Base-by-base conservation (phyloP, 30 jellyfish, hydroid and myxozoan genomes). In the Aurelia aurita region DNA sequence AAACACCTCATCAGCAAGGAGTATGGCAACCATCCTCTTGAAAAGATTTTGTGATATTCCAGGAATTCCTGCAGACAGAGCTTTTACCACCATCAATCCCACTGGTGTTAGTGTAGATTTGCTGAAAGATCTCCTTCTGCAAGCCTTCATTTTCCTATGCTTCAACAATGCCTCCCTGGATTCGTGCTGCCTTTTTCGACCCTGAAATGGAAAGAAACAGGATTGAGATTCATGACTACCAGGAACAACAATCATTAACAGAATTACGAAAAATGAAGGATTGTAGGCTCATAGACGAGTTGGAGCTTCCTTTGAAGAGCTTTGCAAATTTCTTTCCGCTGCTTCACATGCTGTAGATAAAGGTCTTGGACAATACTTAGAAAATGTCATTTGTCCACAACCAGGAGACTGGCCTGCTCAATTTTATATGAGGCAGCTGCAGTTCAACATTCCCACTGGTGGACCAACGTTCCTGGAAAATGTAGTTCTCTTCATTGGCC, bases 391-490 rank as follows among this genome's bases (percentile, higher is more conserved):
- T 31, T 73, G 4, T 60, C 86, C 75, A 4, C 45, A 45, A 51
- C 86, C 71, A 15, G 86, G 72, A 14, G 86, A 73, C 64, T 73
- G 86, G 88, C 88, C 88, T n/a, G 76, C 88, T 8, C 88, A 55
- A 44, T 76, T n/a, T n/a, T n/a, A n/a, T n/a, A n/a, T n/a, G n/a
- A n/a, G n/a, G n/a, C n/a, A n/a, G n/a, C n/a, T n/a, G n/a, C n/a
- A n/a, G n/a, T n/a, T n/a, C n/a, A n/a, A n/a, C n/a, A n/a, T n/a
- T n/a, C n/a, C n/a, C n/a, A n/a, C n/a, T n/a, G n/a, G n/a, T n/a
- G n/a, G n/a, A n/a, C n/a, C n/a, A n/a, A n/a, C n/a, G n/a, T n/a
- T n/a, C n/a, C n/a, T n/a, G n/a, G n/a, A n/a, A n/a, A n/a, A n/a
- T n/a, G n/a, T n/a, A n/a, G n/a, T n/a, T n/a, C n/a, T n/a, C n/a